A percentile compares a stretch with the other conserved stretches of the same genome.
Evolutionary conservation across 2,797 vertebrate genomes (phyloP).

Genomic region (Hoplostethus mediterraneus): DNA sequence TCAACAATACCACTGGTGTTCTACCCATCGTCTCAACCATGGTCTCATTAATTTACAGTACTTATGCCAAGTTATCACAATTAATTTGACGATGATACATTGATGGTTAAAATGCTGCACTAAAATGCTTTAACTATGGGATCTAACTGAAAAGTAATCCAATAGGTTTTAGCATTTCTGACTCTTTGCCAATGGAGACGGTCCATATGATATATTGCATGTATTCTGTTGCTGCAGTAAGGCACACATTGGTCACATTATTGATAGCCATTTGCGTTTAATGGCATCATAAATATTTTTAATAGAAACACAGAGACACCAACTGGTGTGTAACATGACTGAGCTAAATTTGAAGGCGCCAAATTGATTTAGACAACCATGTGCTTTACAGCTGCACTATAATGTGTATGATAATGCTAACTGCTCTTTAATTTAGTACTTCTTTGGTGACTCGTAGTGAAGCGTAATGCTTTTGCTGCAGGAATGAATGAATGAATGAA

Average conservation of each 20-base stretch:
- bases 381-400: not conserved
- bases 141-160: not conserved
- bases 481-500: conserved; percentile 53
- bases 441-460: conserved; percentile 35
- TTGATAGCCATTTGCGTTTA: not conserved
- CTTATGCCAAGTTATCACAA: too few relatives aligned
- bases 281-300: not conserved
- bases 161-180: too few relatives aligned
- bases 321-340: not conserved
- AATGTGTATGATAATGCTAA: conserved; percentile 11
- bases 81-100: too few relatives aligned
- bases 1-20: too few relatives aligned
- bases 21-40: not conserved
- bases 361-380: not conserved
- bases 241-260: not conserved
- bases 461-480: conserved; percentile 43
- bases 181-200: too few relatives aligned
- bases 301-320: not conserved
- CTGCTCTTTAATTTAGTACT: conserved; percentile 28
- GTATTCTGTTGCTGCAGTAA: not conserved
- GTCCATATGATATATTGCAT: not conserved
- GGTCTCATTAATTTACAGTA: not conserved
- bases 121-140: not conserved
- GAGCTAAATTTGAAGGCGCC: not conserved
- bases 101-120: too few relatives aligned